Percentiles rank a stretch among this genome's conserved stretches.
These are phyloP conservation scores for Aethes cnicana DNA, from an alignment of 2,888 invertebrate species.

Conservation along the genomic window DNA sequence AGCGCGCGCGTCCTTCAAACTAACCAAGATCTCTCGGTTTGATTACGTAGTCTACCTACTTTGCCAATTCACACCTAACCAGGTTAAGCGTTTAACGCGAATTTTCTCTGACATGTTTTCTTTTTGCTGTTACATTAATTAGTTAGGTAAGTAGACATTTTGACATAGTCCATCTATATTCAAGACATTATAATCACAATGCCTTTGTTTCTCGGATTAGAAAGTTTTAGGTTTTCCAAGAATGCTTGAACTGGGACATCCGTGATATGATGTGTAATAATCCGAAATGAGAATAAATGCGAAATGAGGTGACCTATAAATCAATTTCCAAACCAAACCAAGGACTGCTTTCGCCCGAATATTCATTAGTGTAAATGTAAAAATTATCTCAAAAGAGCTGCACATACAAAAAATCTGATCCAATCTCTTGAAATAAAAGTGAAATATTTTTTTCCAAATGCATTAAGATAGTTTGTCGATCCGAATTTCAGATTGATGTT, in stretches of 20 bases:
- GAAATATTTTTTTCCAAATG: slow-evolving; percentile 29
- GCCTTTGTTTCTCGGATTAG: slow-evolving; percentile 13
- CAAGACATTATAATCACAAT: slow-evolving; percentile 9
- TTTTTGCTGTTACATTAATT: background rate
- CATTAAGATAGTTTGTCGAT: slow-evolving; percentile 40
- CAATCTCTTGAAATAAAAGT: slow-evolving; percentile 18
- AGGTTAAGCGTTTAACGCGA: too few relatives aligned
- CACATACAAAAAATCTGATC: background rate
- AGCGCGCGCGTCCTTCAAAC: too few relatives aligned
- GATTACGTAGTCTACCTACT: too few relatives aligned
- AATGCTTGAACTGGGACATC: slow-evolving; percentile 24
- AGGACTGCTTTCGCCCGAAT: slow-evolving; percentile 33
- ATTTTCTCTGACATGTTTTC: background rate
- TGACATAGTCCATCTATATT: slow-evolving; percentile 20
- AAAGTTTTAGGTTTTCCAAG: slow-evolving; percentile 16
- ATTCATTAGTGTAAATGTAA: slow-evolving; percentile 28
- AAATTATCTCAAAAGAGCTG: slow-evolving; percentile 15
- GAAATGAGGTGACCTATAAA: slow-evolving; percentile 61
- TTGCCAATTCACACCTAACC: too few relatives aligned
- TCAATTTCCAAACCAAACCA: slow-evolving; percentile 36
- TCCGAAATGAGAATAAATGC: slow-evolving; percentile 49
- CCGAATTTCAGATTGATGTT: slow-evolving; percentile 45
- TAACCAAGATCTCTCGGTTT: too few relatives aligned
- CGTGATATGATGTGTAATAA: slow-evolving; percentile 40
- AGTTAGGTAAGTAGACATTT: slow-evolving; percentile 19